These are phyloP conservation scores for Synanthedon andrenaeformis DNA, from an alignment of 2,888 invertebrate species.

Conservation along the genomic window DNA sequence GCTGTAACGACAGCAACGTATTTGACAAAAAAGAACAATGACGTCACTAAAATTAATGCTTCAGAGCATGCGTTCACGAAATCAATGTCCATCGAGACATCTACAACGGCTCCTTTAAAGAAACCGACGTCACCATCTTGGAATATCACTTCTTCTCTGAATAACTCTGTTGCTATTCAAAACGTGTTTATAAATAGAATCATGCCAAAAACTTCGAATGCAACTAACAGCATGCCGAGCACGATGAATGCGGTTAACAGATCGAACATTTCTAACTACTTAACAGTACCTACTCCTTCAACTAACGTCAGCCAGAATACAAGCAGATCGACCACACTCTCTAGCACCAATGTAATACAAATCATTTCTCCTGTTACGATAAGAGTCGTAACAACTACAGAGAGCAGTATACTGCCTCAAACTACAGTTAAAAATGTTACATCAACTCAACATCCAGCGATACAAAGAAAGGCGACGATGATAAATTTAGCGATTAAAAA, in stretches of 20 bases:
- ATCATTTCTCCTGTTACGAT: background rate
- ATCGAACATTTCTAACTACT: slow-evolving; percentile 32
- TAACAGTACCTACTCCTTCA: slow-evolving; percentile 31
- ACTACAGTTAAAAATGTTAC: too few species aligned
- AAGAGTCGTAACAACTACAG: background rate
- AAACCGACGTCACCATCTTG: background rate
- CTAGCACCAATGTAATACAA: background rate
- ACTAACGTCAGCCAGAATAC: slow-evolving; percentile 12
- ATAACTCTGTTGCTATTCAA: background rate
- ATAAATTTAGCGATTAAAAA: too few species aligned
- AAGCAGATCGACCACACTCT: background rate
- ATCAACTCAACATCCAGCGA: too few species aligned
- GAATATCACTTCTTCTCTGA: background rate
- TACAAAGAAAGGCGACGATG: too few species aligned
- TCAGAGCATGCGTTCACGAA: slow-evolving; percentile 31
- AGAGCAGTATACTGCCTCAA: background rate
- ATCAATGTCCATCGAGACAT: slow-evolving; percentile 29
- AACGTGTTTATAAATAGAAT: background rate
- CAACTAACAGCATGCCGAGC: slow-evolving; percentile 56
- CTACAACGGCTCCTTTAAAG: slow-evolving; percentile 17
- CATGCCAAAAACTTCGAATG: slow-evolving; percentile 9
- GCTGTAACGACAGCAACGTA: slow-evolving; percentile 45
- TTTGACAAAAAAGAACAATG: slow-evolving; percentile 24
- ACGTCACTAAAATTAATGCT: slow-evolving; percentile 24
- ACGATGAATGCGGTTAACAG: slow-evolving; percentile 28